These are phyloP conservation scores for Tenualosa ilisha DNA, from an alignment of 2,797 vertebrate species.

Conservation along the genomic window DNA sequence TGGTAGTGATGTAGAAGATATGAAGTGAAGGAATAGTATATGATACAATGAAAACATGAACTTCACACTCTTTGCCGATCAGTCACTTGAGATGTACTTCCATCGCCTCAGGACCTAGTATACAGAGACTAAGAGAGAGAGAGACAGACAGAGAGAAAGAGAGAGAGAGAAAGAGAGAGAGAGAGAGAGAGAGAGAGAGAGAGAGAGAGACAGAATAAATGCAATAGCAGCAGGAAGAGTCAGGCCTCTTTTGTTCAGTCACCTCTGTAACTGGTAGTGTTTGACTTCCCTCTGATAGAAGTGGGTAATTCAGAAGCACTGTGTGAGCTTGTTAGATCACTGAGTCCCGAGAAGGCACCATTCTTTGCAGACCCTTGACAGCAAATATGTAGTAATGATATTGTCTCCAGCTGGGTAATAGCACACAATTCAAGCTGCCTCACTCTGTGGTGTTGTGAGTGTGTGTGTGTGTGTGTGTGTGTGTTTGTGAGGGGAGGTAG, in stretches of 20 bases:
- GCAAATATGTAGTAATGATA: slow-evolving; percentile 88
- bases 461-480: not conserved
- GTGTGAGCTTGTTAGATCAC: slow-evolving; percentile 85
- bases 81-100: not conserved
- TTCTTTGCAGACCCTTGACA: slow-evolving; percentile 87
- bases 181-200: slow-evolving; percentile 32
- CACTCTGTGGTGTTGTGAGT: slow-evolving; percentile 70
- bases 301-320: slow-evolving; percentile 82
- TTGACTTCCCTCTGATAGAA: slow-evolving; percentile 81
- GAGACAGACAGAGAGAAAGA: slow-evolving; percentile 22
- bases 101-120: not conserved
- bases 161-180: slow-evolving; percentile 21
- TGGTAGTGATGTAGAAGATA: not conserved
- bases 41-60: not conserved
- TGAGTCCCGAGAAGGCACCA: slow-evolving; percentile 79
- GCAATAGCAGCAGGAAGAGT: slow-evolving; percentile 12
- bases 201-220: slow-evolving; percentile 48
- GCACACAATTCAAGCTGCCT: slow-evolving; percentile 84
- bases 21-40: not conserved
- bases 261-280: slow-evolving; percentile 80
- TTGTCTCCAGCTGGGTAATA: slow-evolving; percentile 88
- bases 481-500: slow-evolving; percentile 2
- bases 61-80: not conserved
- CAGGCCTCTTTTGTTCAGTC: slow-evolving; percentile 75
- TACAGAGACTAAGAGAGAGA: not conserved